Base-by-base conservation (phyloP, 2,113 vertebrate species). In the Potamarius usumacintae region DNA sequence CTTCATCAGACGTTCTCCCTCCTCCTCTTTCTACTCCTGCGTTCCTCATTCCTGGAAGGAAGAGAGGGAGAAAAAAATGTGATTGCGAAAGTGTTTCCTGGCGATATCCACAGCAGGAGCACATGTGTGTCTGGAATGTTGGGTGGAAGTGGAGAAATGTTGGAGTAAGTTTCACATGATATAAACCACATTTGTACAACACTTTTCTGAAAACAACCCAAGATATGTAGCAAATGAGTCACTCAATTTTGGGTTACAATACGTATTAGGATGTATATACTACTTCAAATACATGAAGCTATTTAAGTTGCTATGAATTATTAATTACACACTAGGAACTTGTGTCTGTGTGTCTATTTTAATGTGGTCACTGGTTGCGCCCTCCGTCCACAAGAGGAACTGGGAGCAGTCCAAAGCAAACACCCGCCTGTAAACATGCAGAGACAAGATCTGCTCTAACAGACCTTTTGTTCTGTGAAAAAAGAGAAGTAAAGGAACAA, bases 1-100 rank as follows among this genome's bases (percentile, higher is more conserved):
- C 57, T 88, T 79, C 52, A 77, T 48, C 82, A 84, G 82, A 78
- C 50, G n/a, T 53, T 58, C 20, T 34, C 48, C 80, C 74, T 55
- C 81, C 67, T 58, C 76, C 88, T 77, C 72, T 72, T 85, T 86
- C 79, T 15, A 85, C 71, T 92, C 87, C 76, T 52, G 60, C 84
- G 65, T 91, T 89, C 88, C 83, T 80, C 18, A 89, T 84, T 91
- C 88, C 89, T 88, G 86, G 86, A 90, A 90, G 84, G 86, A 88
- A 87, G 65, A 83, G 53, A 27, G 57, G 42, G 58, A 11, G 27
- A 52, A 57, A 85, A 57, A 86, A 52, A 67, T 34, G 58, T 22
- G 84, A 84, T 88, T 90, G 85, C 81, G 72, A 89, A 90, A 88
- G 85, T 55, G 78, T 90, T 92, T 90, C 91, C 89, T 90, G 89